Conservation (phyloP, 2,113 vertebrate species). For the Chloroceryle aenea region DNA sequence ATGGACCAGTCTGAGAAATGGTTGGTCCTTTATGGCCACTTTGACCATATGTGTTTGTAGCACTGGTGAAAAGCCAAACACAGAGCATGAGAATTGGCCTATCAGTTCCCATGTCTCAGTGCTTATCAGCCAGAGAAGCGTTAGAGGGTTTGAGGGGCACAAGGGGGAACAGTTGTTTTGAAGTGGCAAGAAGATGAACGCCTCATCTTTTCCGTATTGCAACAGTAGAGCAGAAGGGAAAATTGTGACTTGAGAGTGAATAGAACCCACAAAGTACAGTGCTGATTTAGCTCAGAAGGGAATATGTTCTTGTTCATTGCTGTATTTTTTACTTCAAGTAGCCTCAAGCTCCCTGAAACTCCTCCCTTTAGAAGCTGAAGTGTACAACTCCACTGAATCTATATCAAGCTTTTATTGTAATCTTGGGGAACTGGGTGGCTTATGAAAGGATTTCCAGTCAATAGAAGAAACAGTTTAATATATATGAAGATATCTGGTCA, state of each 20-base stretch:
- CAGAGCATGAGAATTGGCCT: not conserved
- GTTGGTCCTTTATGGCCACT: not conserved
- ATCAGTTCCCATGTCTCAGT: rapidly evolving
- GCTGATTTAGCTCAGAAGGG: not conserved
- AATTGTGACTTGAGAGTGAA: not conserved
- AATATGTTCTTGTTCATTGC: not conserved
- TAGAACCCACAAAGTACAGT: not conserved
- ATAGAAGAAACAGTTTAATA: slow-evolving; percentile 6
- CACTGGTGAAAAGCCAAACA: not conserved
- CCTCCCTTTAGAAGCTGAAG: not conserved
- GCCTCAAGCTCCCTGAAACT: not conserved
- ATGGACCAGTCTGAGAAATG: not conserved
- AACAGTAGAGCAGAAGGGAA: not conserved
- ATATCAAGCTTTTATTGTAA: slow-evolving; percentile 8
- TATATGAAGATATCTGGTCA: slow-evolving; percentile 16
- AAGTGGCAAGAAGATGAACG: not conserved
- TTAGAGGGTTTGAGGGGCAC: not conserved
- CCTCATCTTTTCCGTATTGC: not conserved
- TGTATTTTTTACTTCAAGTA: not conserved
- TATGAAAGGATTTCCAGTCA: slow-evolving; percentile 37
- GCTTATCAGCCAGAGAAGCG: not conserved
- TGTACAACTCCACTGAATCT: not conserved
- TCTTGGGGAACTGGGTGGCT: not conserved
- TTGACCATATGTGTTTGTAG: rapidly evolving
- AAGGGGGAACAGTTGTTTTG: not conserved